These are phyloP conservation scores for Drosophila murphyi DNA, from an alignment of 1,140 invertebrate genomes.

Conservation along the genomic window DNA sequence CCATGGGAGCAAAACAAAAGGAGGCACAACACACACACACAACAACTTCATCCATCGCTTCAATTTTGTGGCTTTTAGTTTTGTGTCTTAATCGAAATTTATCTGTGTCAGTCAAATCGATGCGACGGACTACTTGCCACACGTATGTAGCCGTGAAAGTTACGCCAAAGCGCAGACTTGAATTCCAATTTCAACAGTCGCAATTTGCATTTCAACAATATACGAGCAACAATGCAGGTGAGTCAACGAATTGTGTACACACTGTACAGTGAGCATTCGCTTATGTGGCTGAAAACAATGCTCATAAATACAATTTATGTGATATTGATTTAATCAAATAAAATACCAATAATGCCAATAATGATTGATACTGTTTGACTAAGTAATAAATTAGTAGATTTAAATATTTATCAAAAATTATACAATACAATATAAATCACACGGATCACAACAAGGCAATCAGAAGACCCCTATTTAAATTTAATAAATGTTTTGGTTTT, in stretches of 20 bases:
- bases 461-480: too few species aligned
- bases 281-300: too few species aligned
- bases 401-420: too few species aligned
- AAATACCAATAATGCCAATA: too few species aligned
- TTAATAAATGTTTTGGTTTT: too few species aligned
- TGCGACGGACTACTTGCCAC: conserved; percentile 27
- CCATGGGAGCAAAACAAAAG: not conserved
- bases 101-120: conserved; percentile 35
- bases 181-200: conserved; percentile 47
- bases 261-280: not conserved
- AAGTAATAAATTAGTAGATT: too few species aligned
- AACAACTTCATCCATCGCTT: conserved; percentile 23
- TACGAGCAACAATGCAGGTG: conserved; percentile 28
- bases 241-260: conserved; percentile 17
- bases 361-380: too few species aligned
- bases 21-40: not conserved
- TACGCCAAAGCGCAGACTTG: conserved; percentile 18
- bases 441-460: too few species aligned
- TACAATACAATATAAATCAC: too few species aligned
- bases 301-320: too few species aligned
- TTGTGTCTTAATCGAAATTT: conserved; percentile 9
- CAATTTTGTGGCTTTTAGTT: not conserved
- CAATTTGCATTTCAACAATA: conserved; percentile 47
- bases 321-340: too few species aligned
- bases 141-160: conserved; percentile 40